Base-by-base conservation (phyloP, 2,113 vertebrate genomes). In the Catagonus wagneri region DNA sequence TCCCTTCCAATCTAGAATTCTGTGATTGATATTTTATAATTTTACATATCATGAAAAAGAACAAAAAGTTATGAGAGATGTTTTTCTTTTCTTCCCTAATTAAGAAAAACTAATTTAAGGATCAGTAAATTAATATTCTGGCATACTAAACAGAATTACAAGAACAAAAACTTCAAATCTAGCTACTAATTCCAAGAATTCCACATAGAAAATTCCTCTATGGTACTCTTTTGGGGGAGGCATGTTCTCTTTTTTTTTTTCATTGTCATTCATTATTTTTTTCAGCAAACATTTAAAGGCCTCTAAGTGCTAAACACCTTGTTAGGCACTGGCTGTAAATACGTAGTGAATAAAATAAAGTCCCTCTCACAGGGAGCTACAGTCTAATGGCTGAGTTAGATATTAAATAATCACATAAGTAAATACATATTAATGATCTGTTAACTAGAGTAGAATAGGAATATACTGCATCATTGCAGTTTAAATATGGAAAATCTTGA, bases 361-460 rank as follows among this genome's bases (percentile, higher is more conserved):
- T 50, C 16, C 19, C 16, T 85, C 3, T 60, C 44, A 84, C 7
- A 92, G 68, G n/a, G 50, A 71, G 32, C 23, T 74, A 91, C 5
- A 91, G 68, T 32, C 27, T 87, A 90, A 63, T 68, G 13, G 58
- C 75, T 90, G 39, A 72, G 27, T 93, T 69, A 79, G 2, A 72
- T 75, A 19, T 54, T 94, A 89, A 93, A 87, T 78, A 87, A 83
- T 78, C 69, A 92, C 44, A 90, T 79, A 83, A 76, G 16, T 34
- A 74, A 84, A 58, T 23, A 92, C 7, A 32, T 75, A 69, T 54
- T 72, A 74, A 83, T 76, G 17, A 83, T 3, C 65, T 68, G 17
- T 68, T 72, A 80, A 93, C 8, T 74, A 89, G 32, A 89, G 32
- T 85, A 16, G 11, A 91, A 74, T 39, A 95, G 72, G 15, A 88